Conservation (phyloP, 2,888 invertebrate species). For the Gari tellinella region DNA sequence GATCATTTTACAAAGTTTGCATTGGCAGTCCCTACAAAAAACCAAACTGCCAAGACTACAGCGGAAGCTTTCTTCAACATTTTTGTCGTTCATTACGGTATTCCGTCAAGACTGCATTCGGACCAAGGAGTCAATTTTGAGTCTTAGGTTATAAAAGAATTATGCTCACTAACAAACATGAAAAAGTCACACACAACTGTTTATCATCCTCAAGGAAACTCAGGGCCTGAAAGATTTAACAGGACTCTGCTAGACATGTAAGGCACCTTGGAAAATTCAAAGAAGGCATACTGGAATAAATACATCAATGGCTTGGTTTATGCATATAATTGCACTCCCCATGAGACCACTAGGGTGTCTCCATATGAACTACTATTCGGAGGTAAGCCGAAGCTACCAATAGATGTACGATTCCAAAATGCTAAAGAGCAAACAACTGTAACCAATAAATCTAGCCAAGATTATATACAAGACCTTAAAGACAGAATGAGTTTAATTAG, state of each 20-base stretch:
- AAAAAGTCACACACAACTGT: no score
- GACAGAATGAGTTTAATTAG: neutral
- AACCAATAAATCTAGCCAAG: no score
- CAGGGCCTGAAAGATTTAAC: no score
- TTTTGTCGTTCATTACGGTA: slow-evolving; percentile 31
- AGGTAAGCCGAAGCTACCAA: slow-evolving; percentile 38
- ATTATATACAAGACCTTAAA: slow-evolving; percentile 10
- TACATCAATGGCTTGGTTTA: slow-evolving; percentile 14
- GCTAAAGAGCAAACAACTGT: neutral
- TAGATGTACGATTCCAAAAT: slow-evolving; percentile 27
- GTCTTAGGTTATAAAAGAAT: slow-evolving; percentile 23
- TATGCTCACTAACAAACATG: slow-evolving; percentile 17
- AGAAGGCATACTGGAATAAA: slow-evolving; percentile 35
- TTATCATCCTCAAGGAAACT: no score
- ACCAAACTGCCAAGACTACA: slow-evolving; percentile 33
- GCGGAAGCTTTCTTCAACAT: slow-evolving; percentile 21
- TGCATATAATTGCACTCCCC: slow-evolving; percentile 29
- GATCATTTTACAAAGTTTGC: no score
- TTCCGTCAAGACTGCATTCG: slow-evolving; percentile 30
- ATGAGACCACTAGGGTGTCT: slow-evolving; percentile 34
- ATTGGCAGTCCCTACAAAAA: slow-evolving; percentile 33
- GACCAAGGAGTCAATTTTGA: slow-evolving; percentile 46
- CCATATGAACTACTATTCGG: slow-evolving; percentile 37
- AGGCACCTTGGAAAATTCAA: slow-evolving; percentile 13
- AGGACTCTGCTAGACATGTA: no score